Evolutionary conservation across 2,888 invertebrate species (phyloP), one percentile per base, ranked within the genome.

Genomic region (Lasius fuliginosus): DNA sequence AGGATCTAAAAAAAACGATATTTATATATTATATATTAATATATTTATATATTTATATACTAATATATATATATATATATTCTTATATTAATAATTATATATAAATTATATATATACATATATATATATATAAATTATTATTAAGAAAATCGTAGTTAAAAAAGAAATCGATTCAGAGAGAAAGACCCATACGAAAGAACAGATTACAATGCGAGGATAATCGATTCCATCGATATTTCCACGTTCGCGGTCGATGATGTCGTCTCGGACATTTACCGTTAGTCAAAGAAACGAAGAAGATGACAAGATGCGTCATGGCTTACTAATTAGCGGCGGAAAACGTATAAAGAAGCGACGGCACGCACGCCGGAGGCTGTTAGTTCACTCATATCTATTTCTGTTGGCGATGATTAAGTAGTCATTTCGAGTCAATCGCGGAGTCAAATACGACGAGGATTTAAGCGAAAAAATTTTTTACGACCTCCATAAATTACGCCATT

Each of bases 241-340:
- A 73, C 46, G 46, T 42, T 84, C 82, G 79, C 74, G 65, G 4
- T 76, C 30, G 56, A 30, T 33, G 79, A 75, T 81, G 87, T 60
- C 46, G 62, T 76, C 68, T 53, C 58, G 49, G 82, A 83, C 23
- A 23, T 83, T 85, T 77, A 88, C 89, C 87, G 88, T 88, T 88
- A 88, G 64, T 18, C 64, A 27, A 30, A 33, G 82, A 68, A 73
- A 82, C 82, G 84, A 83, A 60, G 23, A 71, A 46, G 58, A 27
- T 60, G 82, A 65, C 64, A 74, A 62, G 53, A 60, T 82, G 86
- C 71, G 89, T 87, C 88, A 83, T 23, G 83, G 74, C 67, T 88
- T 83, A 65, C 74, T 87, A 88, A 89, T 89, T 85, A 76, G 71
- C 30, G 30, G 4, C 11, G 30, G 64, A 49, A 62, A 58, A 65